Base-by-base conservation (phyloP, 92 coral and sea anemone genomes). In the Porites rus region DNA sequence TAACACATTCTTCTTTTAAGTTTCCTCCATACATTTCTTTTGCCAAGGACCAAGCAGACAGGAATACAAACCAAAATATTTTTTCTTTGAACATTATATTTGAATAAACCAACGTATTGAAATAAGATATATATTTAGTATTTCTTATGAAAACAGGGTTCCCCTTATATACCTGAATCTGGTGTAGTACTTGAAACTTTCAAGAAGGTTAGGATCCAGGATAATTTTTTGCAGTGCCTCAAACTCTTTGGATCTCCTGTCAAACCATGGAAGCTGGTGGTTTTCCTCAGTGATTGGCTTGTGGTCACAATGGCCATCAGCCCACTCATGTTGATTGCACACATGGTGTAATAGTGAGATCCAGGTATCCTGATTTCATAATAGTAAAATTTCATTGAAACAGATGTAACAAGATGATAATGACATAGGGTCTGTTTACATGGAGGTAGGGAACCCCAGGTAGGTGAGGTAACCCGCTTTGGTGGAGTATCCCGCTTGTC, bases 241-340 rank as follows among this genome's bases (percentile, higher is more conserved):
- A 38, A 79, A 90, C 70, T 90, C 93, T 46, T 72, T 64, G 38
- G 43, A 86, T 28, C 89, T 65, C 18, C 87, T 81, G 54, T 90
- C 87, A 28, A 90, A 90, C 89, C 90, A 90, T 4, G 89, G 89
- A 11, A 84, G 81, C 72, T 72, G 31, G n/a, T 64, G 82, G 10
- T 43, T 51, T 8, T 79, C 64, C 11, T 22, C 46, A 19, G 77
- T 9, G 19, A 74, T 21, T 51, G 51, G 31, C n/a, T 56, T 84
- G 75, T 90, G 93, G 74, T 66, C 28, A 51, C 93, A 86, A 22
- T 50, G 60, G 17, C 93, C 93, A 5, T 82, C 88, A n/a, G 72
- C 20, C 90, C 93, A 90, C 24, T 90, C 84, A 75, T 81, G 93
- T 51, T 80, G 75, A 63, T 90, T 62, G 51, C 93, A 90, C 6